Conservation (phyloP, 2,113 vertebrate species). For the Myocastor coypus region DNA sequence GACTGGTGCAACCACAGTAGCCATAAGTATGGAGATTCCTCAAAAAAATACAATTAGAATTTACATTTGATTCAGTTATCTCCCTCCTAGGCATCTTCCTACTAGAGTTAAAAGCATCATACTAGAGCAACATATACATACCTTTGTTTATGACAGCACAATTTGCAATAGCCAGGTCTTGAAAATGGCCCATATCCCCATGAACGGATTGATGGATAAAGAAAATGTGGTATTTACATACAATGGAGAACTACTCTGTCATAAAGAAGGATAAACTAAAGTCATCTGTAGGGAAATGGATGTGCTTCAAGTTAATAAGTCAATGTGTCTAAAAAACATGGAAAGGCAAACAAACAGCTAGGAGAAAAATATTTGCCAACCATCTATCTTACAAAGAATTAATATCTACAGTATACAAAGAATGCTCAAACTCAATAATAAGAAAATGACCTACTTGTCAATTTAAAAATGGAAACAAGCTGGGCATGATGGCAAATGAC, state of each 20-base stretch:
- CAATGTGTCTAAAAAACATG: neutral
- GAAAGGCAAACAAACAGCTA: neutral
- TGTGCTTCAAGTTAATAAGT: neutral
- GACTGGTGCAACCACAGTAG: neutral
- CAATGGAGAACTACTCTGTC: neutral
- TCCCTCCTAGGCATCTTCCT: neutral
- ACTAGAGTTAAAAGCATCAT: neutral
- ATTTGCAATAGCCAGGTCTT: neutral
- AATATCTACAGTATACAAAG: neutral
- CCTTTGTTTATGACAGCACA: neutral
- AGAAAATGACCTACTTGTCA: neutral
- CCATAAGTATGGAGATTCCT: neutral
- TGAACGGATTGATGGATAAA: neutral
- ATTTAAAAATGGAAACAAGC: too few species aligned
- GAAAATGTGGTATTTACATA: neutral
- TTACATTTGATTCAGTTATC: neutral
- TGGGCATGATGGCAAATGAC: too few species aligned
- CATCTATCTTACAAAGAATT: neutral
- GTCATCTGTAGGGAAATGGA: too few species aligned
- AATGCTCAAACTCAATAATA: neutral
- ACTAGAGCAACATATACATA: neutral
- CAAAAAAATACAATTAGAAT: neutral
- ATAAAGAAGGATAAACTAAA: neutral
- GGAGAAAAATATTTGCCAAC: conserved; percentile 7
- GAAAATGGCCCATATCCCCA: neutral